Percentiles rank a stretch among this genome's conserved stretches.
Conservation (phyloP, 2,797 vertebrate species). For the Leptoclinus maculatus region DNA sequence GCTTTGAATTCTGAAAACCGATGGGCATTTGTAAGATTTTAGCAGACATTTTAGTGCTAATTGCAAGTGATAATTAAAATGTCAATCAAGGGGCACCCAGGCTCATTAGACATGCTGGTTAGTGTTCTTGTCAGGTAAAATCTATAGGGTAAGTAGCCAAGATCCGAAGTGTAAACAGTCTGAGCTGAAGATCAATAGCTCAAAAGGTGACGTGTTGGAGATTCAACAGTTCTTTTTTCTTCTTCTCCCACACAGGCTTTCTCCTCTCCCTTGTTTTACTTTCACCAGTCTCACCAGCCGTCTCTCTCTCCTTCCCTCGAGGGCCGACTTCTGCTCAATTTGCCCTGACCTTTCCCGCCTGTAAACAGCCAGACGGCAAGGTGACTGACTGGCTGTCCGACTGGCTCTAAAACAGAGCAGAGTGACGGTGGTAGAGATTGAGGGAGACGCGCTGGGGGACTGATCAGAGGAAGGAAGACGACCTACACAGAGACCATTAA, state of each 20-base stretch:
- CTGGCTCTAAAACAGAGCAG: conserved; percentile 45
- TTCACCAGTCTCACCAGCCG: conserved; percentile 33
- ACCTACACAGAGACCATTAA: background rate
- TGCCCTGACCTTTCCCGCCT: conserved; percentile 61
- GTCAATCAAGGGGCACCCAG: background rate
- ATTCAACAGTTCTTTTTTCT: background rate
- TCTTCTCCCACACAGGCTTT: background rate
- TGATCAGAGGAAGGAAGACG: conserved; percentile 7
- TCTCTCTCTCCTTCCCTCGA: conserved; percentile 35
- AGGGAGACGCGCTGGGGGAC: background rate
- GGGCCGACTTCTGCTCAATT: conserved; percentile 57
- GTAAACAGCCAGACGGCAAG: conserved; percentile 54
- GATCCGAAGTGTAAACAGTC: conserved; percentile 42
- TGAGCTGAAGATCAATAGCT: conserved; percentile 43
- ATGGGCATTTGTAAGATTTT: background rate
- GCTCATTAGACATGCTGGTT: background rate
- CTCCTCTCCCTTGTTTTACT: conserved; percentile 27
- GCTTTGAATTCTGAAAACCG: background rate
- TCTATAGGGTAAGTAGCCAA: conserved; percentile 14
- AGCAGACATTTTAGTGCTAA: background rate
- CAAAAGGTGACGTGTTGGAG: conserved; percentile 36
- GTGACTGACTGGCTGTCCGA: conserved; percentile 54
- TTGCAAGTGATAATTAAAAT: background rate
- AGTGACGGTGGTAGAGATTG: conserved; percentile 12
- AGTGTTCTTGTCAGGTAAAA: conserved; percentile 15